Conservation (phyloP, 2,888 invertebrate species). For the Heteromurus nitidus region DNA sequence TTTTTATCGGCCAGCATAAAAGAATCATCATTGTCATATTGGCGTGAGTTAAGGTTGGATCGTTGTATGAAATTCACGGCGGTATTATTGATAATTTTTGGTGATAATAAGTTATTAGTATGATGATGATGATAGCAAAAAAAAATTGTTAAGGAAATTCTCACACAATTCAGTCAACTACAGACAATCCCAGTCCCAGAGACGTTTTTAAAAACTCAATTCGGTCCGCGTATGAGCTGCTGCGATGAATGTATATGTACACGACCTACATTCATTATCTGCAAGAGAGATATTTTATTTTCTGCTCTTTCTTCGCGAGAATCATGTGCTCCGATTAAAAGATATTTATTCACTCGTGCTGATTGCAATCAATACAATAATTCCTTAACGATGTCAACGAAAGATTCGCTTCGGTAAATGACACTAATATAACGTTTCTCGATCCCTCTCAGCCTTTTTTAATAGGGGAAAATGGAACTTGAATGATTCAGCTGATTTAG, state of each 20-base stretch:
- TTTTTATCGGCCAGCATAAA: conserved; percentile 34
- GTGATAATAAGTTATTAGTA: neutral
- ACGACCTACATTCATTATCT: conserved; percentile 39
- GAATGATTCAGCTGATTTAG: conserved; percentile 52
- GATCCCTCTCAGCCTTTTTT: neutral
- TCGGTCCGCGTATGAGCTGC: too few species aligned
- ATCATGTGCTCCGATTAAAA: conserved; percentile 37
- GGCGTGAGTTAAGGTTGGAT: conserved; percentile 20
- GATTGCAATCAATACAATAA: conserved; percentile 47
- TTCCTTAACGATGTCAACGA: conserved; percentile 3
- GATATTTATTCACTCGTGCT: conserved; percentile 29
- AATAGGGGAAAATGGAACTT: conserved; percentile 42
- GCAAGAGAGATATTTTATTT: neutral
- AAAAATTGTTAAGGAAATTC: neutral
- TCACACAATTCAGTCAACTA: neutral
- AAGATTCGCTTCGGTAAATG: conserved; percentile 1
- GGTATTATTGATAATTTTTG: conserved; percentile 18
- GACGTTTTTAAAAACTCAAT: too few species aligned
- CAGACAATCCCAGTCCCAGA: too few species aligned
- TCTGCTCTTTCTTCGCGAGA: neutral
- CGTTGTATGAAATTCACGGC: conserved; percentile 24
- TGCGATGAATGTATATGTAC: too few species aligned
- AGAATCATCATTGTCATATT: conserved; percentile 32
- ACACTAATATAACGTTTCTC: neutral
- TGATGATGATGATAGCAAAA: neutral